phyloP scores from a whole-genome alignment of 2,888 invertebrate species.

The Adela reaumurella region DNA sequence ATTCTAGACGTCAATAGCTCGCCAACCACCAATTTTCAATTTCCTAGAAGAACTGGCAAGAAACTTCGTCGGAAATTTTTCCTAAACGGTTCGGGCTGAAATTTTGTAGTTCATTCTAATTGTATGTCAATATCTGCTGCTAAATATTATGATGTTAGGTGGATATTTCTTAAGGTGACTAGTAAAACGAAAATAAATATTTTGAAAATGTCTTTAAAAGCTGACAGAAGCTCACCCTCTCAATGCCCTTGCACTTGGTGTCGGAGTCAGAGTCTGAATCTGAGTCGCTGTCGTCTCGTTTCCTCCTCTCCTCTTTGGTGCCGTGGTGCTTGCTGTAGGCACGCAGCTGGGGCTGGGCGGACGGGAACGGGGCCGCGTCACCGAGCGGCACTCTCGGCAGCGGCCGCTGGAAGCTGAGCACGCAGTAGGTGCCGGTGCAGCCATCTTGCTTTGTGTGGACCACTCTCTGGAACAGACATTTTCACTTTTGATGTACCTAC shows the following conservation, averaged over 20 bases:
- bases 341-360: slow-evolving; percentile 12
- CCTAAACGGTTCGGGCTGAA: no score
- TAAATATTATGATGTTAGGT: no score
- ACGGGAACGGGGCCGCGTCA: background rate
- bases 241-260: slow-evolving; percentile 44
- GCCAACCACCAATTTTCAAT: no score
- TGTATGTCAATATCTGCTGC: no score
- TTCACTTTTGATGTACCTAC: no score
- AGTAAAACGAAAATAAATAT: no score
- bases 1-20: no score
- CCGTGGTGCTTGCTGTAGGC: slow-evolving; percentile 50
- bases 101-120: no score
- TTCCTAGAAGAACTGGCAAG: no score
- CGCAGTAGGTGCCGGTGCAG: slow-evolving; percentile 26
- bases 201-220: no score
- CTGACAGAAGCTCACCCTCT: slow-evolving; percentile 39
- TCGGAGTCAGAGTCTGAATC: slow-evolving; percentile 61
- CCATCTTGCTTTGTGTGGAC: slow-evolving; percentile 27
- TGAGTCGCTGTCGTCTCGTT: slow-evolving; percentile 42
- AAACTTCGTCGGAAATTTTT: no score
- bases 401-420: slow-evolving; percentile 31
- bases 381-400: slow-evolving; percentile 1
- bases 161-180: no score
- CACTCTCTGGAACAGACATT: slow-evolving; percentile 27
- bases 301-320: slow-evolving; percentile 31